Evolutionary conservation across 2,797 vertebrate genomes (phyloP), one percentile per base, ranked within the genome.

Genomic region (Diplodus sargus): DNA sequence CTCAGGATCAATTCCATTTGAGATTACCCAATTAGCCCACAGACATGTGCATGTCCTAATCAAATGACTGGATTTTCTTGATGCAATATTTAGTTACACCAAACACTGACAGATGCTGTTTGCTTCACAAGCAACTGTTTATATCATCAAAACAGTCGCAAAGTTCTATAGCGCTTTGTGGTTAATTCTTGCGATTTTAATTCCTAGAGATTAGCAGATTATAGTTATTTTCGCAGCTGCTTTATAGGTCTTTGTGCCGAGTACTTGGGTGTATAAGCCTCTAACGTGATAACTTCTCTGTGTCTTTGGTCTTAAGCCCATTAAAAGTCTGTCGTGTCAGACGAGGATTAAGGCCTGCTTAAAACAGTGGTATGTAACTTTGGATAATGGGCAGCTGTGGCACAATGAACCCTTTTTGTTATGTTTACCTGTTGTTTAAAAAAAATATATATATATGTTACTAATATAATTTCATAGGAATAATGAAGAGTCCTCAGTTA

Each of bases 311-410:
- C 86, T 85, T 95, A 95, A 96, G 86, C 92, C 92, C 90, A 93
- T 96, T 95, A 94, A 93, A 95, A 94, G 92, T 93, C 93, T 94
- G 93, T 95, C 86, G 73, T 94, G 93, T 94, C 94, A 93, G 93
- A 93, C 90, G 52, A 92, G 93, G 94, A 93, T 94, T 93, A 94
- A 89, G 87, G 84, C 85, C 90, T 83, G 83, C 88, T 93, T 92
- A 88, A 93, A 83, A 89, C 86, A 85, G 85, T 89, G 73, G 82
- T 86, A 82, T 79, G 85, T 86, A 82, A 81, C 75, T 52, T 25
- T 39, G 87, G 82, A 89, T 92, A 90, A 93, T 75, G 74, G 88
- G 58, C 79, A 83, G 76, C 76, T 47, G 59, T 5, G 70, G 72
- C 47, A 71, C 39, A 72, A 20, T 13, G 2, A 74, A 57, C 30